Conservation (phyloP, 1,140 invertebrate genomes). For the Gonatopus flavifemur region DNA sequence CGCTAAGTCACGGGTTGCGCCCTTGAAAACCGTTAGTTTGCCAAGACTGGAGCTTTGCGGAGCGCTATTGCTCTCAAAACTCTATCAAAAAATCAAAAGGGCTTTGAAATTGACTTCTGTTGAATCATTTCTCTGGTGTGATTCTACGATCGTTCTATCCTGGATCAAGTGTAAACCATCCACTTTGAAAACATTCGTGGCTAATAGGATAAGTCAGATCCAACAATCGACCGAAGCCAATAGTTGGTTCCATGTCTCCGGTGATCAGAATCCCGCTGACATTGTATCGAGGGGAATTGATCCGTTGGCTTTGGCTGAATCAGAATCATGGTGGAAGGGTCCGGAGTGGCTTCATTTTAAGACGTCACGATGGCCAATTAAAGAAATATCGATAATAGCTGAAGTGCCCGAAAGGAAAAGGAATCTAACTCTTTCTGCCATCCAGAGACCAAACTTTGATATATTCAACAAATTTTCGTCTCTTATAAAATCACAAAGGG, state of each 20-base stretch:
- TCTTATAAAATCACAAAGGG: not conserved
- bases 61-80: not conserved
- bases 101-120: too few species aligned
- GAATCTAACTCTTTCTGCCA: not conserved
- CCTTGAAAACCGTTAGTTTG: constrained; percentile 16
- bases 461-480: not conserved
- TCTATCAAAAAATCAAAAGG: too few species aligned
- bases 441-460: not conserved
- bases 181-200: constrained; percentile 13
- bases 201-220: too few species aligned
- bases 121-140: not conserved
- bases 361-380: too few species aligned
- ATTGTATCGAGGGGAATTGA: too few species aligned
- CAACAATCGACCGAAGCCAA: constrained; percentile 2
- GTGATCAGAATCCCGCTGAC: too few species aligned
- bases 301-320: too few species aligned
- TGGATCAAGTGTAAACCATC: constrained; percentile 4
- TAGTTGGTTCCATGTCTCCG: too few species aligned
- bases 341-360: too few species aligned
- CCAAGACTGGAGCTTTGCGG: constrained; percentile 20
- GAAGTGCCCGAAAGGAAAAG: not conserved
- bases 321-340: too few species aligned
- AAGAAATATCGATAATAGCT: not conserved
- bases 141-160: too few species aligned
- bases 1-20: constrained; percentile 31